phyloP scores from a whole-genome alignment of 2,888 invertebrate species.

The Tyria jacobaeae region DNA sequence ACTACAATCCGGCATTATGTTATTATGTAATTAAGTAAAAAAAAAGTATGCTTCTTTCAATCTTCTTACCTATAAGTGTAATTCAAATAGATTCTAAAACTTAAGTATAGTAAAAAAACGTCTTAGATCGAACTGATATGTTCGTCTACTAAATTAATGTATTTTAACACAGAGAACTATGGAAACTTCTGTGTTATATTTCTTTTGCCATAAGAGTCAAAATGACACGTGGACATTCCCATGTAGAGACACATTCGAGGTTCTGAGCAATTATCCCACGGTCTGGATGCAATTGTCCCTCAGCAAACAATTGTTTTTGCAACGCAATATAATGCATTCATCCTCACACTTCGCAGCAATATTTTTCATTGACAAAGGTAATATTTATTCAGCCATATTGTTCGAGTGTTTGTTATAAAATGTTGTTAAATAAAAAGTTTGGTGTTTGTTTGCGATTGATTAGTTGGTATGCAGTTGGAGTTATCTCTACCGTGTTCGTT shows the following conservation, averaged over 20 bases:
- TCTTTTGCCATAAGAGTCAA: constrained; percentile 17
- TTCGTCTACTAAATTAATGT: no score
- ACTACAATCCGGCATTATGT: no score
- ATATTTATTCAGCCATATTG: constrained; percentile 49
- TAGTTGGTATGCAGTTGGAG: constrained; percentile 25
- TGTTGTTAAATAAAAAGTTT: constrained; percentile 32
- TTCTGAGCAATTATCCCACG: constrained; percentile 66
- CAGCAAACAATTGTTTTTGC: constrained; percentile 64
- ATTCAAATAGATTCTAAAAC: no score
- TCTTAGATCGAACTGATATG: no score
- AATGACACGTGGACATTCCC: constrained; percentile 55
- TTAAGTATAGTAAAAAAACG: no score
- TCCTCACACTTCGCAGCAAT: constrained; percentile 33
- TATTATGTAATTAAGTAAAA: no score
- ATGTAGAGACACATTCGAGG: constrained; percentile 56
- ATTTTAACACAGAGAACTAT: neutral
- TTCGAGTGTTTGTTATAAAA: constrained; percentile 43
- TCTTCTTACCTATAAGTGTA: no score
- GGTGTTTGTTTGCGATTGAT: constrained; percentile 37
- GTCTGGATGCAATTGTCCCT: constrained; percentile 58
- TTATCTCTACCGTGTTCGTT: constrained; percentile 20
- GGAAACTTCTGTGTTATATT: constrained; percentile 16
- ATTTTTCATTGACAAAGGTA: constrained; percentile 55
- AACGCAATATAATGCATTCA: constrained; percentile 31
- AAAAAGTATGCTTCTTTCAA: no score